Base-by-base conservation (phyloP, 2,888 invertebrate species). In the Atethmia centrago region DNA sequence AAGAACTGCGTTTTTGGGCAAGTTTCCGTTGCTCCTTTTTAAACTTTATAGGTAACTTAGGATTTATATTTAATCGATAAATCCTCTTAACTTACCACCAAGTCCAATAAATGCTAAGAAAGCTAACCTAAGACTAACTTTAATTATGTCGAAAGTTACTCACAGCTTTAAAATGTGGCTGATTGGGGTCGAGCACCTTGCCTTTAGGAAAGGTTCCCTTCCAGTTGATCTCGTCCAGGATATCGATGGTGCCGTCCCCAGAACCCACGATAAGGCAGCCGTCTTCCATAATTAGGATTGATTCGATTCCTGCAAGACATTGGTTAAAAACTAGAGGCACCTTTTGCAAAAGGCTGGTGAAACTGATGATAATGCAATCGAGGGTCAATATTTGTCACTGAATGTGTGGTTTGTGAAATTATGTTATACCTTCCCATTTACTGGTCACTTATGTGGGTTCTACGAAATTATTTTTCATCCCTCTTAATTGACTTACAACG, bases 161-260 rank as follows among this genome's bases (percentile, higher is more conserved):
- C 61, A 97, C 97, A 66, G 96, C 96, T 89, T 95, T 97, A 62
- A 97, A 96, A 85, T 95, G 94, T 0, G 97, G 97, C 91, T 95
- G 95, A 62, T 97, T 97, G 1, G 97, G 97, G 47, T 93, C 92
- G 3, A 93, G 83, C 10, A 97, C 79, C 78, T 94, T 95, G 62
- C 93, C 92, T 74, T 95, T 95, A 4, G 96, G 95, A 80, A 96
- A 94, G 8, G 90, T 88, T 0, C 95, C 95, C 72, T 92, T 92
- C 94, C 95, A 96, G 88, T 96, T 96, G 83, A 97, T 96, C 88
- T 97, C 97, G 85, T 97, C 97, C 2, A 98, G 97, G 36, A 98
- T 83, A 82, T 98, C 98, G 0, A 99, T 93, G 0, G 97, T 97
- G 0, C 99, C 99, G 93, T 98, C 98, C 0, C 99, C 99, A 7